A percentile compares a stretch with the other conserved stretches of the same genome.
Conservation (phyloP, 53 echinoderm and acorn worm genomes). For the Arbacia lixula region DNA sequence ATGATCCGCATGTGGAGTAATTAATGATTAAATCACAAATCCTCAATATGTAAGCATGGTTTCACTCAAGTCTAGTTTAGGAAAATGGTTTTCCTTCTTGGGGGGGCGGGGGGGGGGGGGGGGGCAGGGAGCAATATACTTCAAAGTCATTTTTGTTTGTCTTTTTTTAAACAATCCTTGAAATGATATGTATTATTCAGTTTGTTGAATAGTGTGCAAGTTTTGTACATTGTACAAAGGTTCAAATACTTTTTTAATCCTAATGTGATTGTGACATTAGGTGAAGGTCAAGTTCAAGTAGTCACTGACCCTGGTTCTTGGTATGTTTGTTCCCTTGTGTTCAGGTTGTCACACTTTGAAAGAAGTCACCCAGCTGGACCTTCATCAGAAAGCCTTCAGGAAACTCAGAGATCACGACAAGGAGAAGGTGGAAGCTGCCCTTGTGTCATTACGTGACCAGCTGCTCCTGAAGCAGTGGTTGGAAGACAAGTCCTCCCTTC, state of each 20-base stretch:
- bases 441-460: background rate
- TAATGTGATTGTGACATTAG: background rate
- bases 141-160: background rate
- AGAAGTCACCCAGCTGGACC: slow-evolving; percentile 25
- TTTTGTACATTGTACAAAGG: too few species aligned
- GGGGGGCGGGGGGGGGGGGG: background rate
- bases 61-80: background rate
- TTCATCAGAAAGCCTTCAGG: slow-evolving; percentile 24
- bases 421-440: background rate
- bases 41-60: background rate
- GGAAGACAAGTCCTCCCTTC: slow-evolving; percentile 6
- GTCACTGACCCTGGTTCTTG: background rate
- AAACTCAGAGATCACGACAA: slow-evolving; percentile 25
- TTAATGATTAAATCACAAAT: too few species aligned
- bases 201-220: too few species aligned
- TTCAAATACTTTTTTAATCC: background rate
- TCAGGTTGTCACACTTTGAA: slow-evolving; percentile 8
- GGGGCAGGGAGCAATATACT: background rate
- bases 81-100: background rate
- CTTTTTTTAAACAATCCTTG: background rate
- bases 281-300: background rate
- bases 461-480: slow-evolving; percentile 26
- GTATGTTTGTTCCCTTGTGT: background rate
- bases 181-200: too few species aligned
- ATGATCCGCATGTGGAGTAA: too few species aligned